Conservation (phyloP, 2,113 vertebrate genomes). For the Leptosomus discolor region DNA sequence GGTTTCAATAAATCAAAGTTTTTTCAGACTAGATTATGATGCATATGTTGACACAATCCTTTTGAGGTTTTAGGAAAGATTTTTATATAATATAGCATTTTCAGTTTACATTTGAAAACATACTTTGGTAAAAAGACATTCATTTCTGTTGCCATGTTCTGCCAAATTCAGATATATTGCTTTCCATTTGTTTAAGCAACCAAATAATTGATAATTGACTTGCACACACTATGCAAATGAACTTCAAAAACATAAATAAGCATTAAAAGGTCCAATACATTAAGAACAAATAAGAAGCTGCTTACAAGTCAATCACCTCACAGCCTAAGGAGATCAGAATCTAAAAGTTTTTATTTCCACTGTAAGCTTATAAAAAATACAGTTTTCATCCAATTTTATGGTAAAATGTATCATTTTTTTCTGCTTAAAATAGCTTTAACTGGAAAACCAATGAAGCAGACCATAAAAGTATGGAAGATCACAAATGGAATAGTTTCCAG, state of each 20-base stretch:
- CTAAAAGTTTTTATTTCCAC: neutral
- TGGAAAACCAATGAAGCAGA: neutral
- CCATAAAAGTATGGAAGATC: neutral
- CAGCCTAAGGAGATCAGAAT: neutral
- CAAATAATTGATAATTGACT: neutral
- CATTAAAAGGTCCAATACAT: neutral
- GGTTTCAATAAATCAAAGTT: neutral
- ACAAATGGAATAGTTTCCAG: neutral
- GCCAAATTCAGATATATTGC: neutral
- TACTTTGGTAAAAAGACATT: neutral
- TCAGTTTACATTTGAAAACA: neutral
- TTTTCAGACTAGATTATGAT: neutral
- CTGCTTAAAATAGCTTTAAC: neutral
- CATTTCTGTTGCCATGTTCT: neutral
- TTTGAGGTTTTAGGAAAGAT: neutral
- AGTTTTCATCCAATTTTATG: neutral
- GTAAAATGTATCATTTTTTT: neutral
- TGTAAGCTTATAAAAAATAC: neutral
- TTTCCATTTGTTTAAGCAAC: neutral
- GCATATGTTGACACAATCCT: neutral
- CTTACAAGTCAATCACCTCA: neutral
- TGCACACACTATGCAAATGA: neutral
- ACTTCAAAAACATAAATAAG: neutral
- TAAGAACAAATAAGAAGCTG: neutral
- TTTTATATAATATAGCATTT: neutral